phyloP scores from a whole-genome alignment of 92 coral and sea anemone species.

The Umimayanthus kanabou region DNA sequence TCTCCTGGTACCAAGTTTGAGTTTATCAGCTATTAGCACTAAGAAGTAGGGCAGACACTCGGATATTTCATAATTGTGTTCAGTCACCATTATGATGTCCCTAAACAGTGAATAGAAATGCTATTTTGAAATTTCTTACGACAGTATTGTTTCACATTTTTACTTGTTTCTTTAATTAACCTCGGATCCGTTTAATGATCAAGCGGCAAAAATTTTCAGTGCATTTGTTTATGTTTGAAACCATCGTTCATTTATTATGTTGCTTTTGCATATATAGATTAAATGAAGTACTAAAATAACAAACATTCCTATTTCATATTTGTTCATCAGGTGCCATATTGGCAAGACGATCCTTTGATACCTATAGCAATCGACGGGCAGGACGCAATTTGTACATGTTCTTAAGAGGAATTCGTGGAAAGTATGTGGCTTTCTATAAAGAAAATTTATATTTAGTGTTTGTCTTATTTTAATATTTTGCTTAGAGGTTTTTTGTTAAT shows the following conservation, averaged over 20 bases:
- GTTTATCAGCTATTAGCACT: too few relatives aligned
- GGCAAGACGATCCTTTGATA: constrained; percentile 25
- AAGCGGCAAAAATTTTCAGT: too few relatives aligned
- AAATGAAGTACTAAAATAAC: background rate
- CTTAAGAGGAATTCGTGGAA: constrained; percentile 33
- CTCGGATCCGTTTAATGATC: too few relatives aligned
- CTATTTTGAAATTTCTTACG: too few relatives aligned
- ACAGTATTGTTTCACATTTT: too few relatives aligned
- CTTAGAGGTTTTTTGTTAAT: background rate
- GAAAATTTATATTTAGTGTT: background rate
- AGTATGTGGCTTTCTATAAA: constrained; percentile 1
- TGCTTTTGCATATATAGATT: background rate
- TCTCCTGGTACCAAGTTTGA: too few relatives aligned
- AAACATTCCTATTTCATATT: background rate
- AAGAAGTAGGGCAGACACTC: too few relatives aligned
- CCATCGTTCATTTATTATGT: background rate
- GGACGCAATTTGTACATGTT: constrained; percentile 27
- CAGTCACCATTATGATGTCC: too few relatives aligned
- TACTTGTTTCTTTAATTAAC: too few relatives aligned
- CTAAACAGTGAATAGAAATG: too few relatives aligned
- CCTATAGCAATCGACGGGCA: constrained; percentile 6
- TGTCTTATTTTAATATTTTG: background rate
- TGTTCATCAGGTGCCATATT: constrained; percentile 18
- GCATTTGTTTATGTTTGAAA: too few relatives aligned
- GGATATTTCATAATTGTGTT: too few relatives aligned